Conservation (phyloP, 2,113 vertebrate species). For the Ranitomeya imitator region DNA sequence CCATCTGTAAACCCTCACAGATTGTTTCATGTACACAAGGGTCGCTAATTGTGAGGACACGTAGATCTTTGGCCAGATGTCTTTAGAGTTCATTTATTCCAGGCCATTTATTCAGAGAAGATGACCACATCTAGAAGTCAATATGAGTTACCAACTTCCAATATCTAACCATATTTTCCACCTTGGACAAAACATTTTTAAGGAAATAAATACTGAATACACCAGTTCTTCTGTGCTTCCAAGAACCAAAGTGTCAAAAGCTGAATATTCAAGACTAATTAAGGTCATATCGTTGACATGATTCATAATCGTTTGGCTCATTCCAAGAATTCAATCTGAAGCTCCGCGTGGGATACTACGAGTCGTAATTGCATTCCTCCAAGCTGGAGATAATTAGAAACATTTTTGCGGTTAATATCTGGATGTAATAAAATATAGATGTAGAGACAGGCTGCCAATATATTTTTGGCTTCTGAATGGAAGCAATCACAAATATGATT, state of each 20-base stretch:
- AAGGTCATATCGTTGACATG: not conserved
- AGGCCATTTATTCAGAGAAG: not conserved
- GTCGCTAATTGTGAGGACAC: no score
- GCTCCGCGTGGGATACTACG: not conserved
- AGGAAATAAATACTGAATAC: not conserved
- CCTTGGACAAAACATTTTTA: not conserved
- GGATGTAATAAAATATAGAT: not conserved
- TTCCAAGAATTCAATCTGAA: not conserved
- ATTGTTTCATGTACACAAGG: no score
- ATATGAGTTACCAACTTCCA: not conserved
- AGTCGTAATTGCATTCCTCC: not conserved
- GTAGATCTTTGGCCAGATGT: no score
- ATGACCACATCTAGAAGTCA: not conserved
- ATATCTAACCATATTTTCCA: not conserved
- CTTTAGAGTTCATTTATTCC: no score
- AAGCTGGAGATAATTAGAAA: conserved; percentile 4
- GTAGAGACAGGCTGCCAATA: not conserved
- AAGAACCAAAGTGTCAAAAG: not conserved
- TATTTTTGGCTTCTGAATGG: not conserved
- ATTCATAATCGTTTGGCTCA: not conserved
- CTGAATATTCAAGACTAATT: no score
- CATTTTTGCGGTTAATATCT: not conserved
- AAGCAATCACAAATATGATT: not conserved
- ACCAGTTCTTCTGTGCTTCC: not conserved
- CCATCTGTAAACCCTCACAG: no score